Conservation (phyloP, 2,113 vertebrate genomes). For the Plecturocebus donacophilus region DNA sequence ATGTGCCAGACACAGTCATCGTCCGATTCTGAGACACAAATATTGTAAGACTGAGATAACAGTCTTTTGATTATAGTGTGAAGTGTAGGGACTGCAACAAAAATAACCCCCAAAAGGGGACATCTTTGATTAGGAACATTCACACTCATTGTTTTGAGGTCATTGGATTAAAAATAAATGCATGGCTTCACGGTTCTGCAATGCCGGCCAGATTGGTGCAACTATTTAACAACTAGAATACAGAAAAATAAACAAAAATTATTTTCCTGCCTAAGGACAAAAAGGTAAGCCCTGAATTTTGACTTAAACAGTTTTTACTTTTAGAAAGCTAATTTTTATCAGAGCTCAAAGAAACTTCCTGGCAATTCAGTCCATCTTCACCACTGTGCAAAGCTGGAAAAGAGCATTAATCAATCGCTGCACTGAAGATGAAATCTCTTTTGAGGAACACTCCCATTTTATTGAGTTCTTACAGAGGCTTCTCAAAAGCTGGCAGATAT, state of each 20-base stretch:
- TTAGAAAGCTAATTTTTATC: neutral
- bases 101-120: conserved; percentile 65
- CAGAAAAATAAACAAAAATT: neutral
- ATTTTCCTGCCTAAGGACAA: neutral
- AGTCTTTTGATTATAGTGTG: conserved; percentile 74
- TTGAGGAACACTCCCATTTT: neutral
- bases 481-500: neutral
- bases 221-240: conserved; percentile 12
- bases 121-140: conserved; percentile 40
- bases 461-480: neutral
- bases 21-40: conserved; percentile 75
- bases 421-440: neutral
- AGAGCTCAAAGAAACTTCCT: neutral
- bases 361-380: neutral
- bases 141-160: conserved; percentile 17
- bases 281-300: neutral
- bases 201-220: neutral
- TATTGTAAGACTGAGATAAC: conserved; percentile 66
- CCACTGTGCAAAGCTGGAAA: neutral
- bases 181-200: neutral
- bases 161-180: conserved; percentile 37
- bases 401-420: neutral
- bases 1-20: conserved; percentile 68
- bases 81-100: conserved; percentile 29
- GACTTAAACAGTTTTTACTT: neutral